Base-by-base conservation (phyloP, 2,113 vertebrate species). In the Heterochromis multidens region DNA sequence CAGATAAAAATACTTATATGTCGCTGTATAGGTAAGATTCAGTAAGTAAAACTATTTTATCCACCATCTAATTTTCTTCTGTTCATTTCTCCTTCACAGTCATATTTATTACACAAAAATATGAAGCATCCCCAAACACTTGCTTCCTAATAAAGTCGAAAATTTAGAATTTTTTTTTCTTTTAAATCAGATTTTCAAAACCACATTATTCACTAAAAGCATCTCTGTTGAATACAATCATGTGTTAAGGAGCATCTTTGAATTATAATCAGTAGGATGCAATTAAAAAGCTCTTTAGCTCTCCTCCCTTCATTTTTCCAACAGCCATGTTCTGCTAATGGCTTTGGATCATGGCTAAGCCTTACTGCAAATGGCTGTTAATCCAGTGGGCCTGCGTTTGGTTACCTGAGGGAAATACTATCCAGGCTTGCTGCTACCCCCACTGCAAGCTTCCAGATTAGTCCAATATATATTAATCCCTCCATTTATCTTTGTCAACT, bases 391-490 rank as follows among this genome's bases (percentile, higher is more conserved):
- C 94, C 96, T 97, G 96, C 91, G 94, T 96, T 96, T 92, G 80
- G 97, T 97, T 98, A 97, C 98, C 98, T 98, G 97, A 94, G 98
- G 98, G 98, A 99, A 99, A 99, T 99, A 97, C 97, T 96, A 97
- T 96, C 97, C 96, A 96, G 95, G 95, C 95, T 94, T 90, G 90
- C 93, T 90, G 91, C 91, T 79, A 90, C 93, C 95, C 96, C 93
- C 81, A 93, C 96, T 94, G 94, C 95, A 95, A 95, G 95, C 94
- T 96, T 94, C 62, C 92, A 97, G 96, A 97, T 96, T 97, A 96
- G 96, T 97, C 96, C 97, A 98, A 99, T 99, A 98, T 97, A 97
- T 98, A 98, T 98, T 99, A 99, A 99, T 99, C 98, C 97, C 96
- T 93, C 95, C 97, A 97, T 98, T 99, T 98, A 99, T 98, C 98